A percentile compares a stretch with the other conserved stretches of the same genome.
phyloP scores from a whole-genome alignment of 1,140 invertebrate genomes.

The Drosophila sproati region DNA sequence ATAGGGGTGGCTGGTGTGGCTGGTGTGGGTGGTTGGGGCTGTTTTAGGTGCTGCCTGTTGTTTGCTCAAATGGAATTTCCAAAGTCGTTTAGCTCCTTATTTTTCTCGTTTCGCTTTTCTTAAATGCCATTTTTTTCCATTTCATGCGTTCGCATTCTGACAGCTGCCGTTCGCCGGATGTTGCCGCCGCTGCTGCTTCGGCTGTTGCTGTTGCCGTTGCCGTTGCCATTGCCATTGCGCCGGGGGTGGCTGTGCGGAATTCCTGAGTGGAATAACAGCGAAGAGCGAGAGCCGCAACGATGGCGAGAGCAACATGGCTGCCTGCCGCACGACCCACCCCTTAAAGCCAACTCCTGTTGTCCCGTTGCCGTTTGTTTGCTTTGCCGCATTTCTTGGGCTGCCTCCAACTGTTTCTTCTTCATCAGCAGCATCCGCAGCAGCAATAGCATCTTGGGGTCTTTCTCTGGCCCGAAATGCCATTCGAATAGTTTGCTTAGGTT shows the following conservation, averaged over 20 bases:
- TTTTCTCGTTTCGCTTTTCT: slow-evolving; percentile 83
- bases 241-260: slow-evolving; percentile 71
- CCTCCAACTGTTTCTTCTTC: slow-evolving; percentile 63
- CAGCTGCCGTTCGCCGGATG: slow-evolving; percentile 60
- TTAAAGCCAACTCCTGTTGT: slow-evolving; percentile 28
- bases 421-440: slow-evolving; percentile 40
- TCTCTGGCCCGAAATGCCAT: slow-evolving; percentile 67
- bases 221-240: background rate
- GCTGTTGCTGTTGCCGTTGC: slow-evolving; percentile 21
- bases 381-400: slow-evolving; percentile 74
- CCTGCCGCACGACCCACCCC: slow-evolving; percentile 64
- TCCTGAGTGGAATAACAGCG: slow-evolving; percentile 67
- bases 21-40: background rate
- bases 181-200: slow-evolving; percentile 24
- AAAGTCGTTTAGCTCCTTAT: slow-evolving; percentile 82
- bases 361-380: slow-evolving; percentile 73
- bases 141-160: slow-evolving; percentile 77
- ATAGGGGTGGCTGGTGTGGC: background rate
- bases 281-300: slow-evolving; percentile 21
- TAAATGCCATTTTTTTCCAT: slow-evolving; percentile 83
- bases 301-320: slow-evolving; percentile 60
- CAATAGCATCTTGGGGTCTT: slow-evolving; percentile 60
- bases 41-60: slow-evolving; percentile 62
- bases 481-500: slow-evolving; percentile 84
- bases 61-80: slow-evolving; percentile 83